Evolutionary conservation across 1,140 invertebrate genomes (phyloP).

Genomic region (Zophobas atratus): DNA sequence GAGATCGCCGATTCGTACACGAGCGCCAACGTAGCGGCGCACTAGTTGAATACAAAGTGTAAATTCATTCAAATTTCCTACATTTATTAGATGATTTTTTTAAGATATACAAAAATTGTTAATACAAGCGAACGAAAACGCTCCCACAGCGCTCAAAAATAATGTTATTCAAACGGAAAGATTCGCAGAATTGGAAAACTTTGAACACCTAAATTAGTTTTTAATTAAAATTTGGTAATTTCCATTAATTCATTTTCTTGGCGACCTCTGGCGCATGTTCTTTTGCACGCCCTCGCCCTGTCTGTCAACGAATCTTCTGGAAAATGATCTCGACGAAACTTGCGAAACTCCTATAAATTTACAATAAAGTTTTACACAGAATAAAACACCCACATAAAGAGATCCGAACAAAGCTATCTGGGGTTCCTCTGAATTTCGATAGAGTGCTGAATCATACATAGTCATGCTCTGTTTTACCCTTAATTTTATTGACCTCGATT

Average conservation of each 20-base stretch:
- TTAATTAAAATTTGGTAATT: not conserved
- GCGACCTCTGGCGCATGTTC: not conserved
- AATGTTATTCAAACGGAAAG: not conserved
- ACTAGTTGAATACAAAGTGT: conserved; percentile 48
- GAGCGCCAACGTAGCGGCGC: not conserved
- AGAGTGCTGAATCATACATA: conserved; percentile 34
- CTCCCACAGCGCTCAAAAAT: not conserved
- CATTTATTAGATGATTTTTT: conserved; percentile 48
- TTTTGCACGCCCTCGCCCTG: not conserved
- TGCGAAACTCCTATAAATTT: not conserved
- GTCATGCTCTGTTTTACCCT: not conserved
- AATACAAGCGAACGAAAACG: conserved; percentile 17
- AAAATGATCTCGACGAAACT: not conserved
- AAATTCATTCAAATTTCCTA: conserved; percentile 51
- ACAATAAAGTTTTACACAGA: conserved; percentile 4
- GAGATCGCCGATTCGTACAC: conserved; percentile 47
- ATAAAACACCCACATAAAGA: conserved; percentile 8
- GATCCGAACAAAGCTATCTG: conserved; percentile 11
- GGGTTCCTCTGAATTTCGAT: conserved; percentile 40
- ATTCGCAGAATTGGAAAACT: not conserved
- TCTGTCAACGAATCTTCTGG: not conserved
- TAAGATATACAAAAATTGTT: conserved; percentile 34
- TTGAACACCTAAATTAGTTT: not conserved
- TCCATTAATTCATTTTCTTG: conserved; percentile 14
- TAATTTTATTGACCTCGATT: conserved; percentile 15